Percentiles rank a stretch among this genome's conserved stretches.
Evolutionary conservation across 2,888 invertebrate species (phyloP).

Genomic region (Leptura quadrifasciata): DNA sequence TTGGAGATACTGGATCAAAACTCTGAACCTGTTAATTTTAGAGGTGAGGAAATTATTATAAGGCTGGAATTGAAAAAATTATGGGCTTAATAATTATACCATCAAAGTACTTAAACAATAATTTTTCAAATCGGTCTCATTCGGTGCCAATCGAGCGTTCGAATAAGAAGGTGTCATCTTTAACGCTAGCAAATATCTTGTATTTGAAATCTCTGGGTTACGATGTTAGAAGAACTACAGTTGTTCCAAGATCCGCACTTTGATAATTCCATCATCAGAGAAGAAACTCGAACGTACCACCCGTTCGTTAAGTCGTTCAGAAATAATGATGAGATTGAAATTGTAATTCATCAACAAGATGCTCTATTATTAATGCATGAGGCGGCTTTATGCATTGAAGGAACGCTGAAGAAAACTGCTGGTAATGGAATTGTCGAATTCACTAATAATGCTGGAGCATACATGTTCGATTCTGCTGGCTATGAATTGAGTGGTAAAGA

Average conservation of each 20-base stretch:
- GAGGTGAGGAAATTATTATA: constrained; percentile 62
- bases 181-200: background rate
- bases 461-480: constrained; percentile 24
- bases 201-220: constrained; percentile 31
- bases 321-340: constrained; percentile 52
- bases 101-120: background rate
- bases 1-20: constrained; percentile 61
- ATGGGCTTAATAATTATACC: background rate
- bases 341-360: constrained; percentile 52
- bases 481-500: constrained; percentile 41
- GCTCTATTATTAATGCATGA: no score
- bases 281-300: constrained; percentile 49
- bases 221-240: constrained; percentile 31
- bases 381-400: constrained; percentile 9
- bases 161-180: background rate
- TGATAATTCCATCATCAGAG: constrained; percentile 21
- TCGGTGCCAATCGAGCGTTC: background rate
- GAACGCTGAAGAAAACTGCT: constrained; percentile 34
- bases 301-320: constrained; percentile 55
- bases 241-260: constrained; percentile 12
- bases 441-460: constrained; percentile 33
- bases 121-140: no score
- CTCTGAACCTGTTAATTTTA: constrained; percentile 53
- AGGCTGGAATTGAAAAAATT: constrained; percentile 49
- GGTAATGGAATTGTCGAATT: constrained; percentile 19